phyloP scores from a whole-genome alignment of 1,140 invertebrate genomes.

The Drosophila varians region DNA sequence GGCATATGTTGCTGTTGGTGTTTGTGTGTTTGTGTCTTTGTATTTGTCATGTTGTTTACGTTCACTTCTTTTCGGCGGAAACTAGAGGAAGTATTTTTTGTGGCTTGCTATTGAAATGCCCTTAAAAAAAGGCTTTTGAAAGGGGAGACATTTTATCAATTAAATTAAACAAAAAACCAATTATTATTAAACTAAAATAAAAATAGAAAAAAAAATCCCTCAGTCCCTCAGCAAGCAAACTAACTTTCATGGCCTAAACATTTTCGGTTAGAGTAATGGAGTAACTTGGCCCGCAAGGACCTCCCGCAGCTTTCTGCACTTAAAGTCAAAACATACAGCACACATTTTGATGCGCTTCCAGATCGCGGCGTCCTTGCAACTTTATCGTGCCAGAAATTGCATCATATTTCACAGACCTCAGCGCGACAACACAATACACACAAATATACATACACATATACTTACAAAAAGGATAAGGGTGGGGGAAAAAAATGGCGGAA shows the following conservation, averaged over 20 bases:
- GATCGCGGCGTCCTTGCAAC: conserved; percentile 67
- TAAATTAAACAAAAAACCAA: neutral
- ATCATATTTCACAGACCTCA: conserved; percentile 73
- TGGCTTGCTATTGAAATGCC: conserved; percentile 32
- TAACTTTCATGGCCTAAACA: neutral
- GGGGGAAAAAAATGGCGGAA: neutral
- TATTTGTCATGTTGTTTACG: conserved; percentile 74
- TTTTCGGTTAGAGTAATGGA: conserved; percentile 7
- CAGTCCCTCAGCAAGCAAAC: too few relatives aligned
- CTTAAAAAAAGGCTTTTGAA: conserved; percentile 3
- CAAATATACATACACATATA: conserved; percentile 31
- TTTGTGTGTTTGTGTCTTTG: conserved; percentile 41
- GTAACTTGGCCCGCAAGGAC: conserved; percentile 20
- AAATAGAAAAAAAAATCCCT: too few relatives aligned
- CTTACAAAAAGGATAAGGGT: neutral
- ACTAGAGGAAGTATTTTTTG: conserved; percentile 26
- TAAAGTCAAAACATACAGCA: conserved; percentile 67
- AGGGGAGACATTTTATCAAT: neutral
- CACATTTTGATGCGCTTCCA: conserved; percentile 57
- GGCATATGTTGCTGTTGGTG: conserved; percentile 13
- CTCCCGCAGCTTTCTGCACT: conserved; percentile 18
- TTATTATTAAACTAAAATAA: too few relatives aligned
- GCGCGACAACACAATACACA: conserved; percentile 61
- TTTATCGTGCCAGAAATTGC: conserved; percentile 79
- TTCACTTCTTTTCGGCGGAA: conserved; percentile 48